phyloP scores from a whole-genome alignment of 2,888 invertebrate genomes.

The Perizoma affinitatum region DNA sequence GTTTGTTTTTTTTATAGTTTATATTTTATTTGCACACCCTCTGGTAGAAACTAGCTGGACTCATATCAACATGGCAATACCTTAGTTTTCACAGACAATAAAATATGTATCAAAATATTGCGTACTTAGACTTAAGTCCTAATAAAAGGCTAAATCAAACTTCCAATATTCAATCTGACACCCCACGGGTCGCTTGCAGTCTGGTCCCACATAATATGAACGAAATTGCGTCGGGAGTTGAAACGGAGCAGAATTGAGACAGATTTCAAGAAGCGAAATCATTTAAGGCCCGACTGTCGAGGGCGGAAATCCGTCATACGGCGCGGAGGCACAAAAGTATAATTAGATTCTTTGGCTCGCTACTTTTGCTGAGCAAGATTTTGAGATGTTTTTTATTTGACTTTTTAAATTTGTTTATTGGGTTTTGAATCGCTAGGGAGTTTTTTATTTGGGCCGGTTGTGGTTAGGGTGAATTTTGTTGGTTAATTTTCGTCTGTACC shows the following conservation, averaged over 20 bases:
- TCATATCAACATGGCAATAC: too few relatives aligned
- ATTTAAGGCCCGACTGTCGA: constrained; percentile 55
- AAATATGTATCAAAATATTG: too few relatives aligned
- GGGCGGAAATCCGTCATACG: constrained; percentile 64
- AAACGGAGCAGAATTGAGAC: constrained; percentile 65
- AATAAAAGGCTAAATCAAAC: constrained; percentile 17
- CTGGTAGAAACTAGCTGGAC: too few relatives aligned
- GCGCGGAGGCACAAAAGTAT: constrained; percentile 46
- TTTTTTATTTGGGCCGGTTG: constrained; percentile 26
- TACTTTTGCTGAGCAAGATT: constrained; percentile 40
- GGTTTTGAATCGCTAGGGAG: constrained; percentile 29
- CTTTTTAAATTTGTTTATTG: constrained; percentile 37
- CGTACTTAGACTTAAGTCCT: not conserved
- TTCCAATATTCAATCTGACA: constrained; percentile 34
- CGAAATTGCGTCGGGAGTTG: constrained; percentile 57
- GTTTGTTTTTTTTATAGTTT: too few relatives aligned
- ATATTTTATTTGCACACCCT: too few relatives aligned
- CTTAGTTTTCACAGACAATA: too few relatives aligned
- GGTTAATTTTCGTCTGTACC: constrained; percentile 6
- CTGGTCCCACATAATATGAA: constrained; percentile 51
- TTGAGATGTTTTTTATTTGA: constrained; percentile 31
- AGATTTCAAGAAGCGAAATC: constrained; percentile 67
- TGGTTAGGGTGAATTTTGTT: constrained; percentile 10
- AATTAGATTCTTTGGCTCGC: constrained; percentile 53
- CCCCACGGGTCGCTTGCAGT: constrained; percentile 26